Base-by-base conservation (phyloP, 92 coral and sea anemone species). In the Porites cylindrica region DNA sequence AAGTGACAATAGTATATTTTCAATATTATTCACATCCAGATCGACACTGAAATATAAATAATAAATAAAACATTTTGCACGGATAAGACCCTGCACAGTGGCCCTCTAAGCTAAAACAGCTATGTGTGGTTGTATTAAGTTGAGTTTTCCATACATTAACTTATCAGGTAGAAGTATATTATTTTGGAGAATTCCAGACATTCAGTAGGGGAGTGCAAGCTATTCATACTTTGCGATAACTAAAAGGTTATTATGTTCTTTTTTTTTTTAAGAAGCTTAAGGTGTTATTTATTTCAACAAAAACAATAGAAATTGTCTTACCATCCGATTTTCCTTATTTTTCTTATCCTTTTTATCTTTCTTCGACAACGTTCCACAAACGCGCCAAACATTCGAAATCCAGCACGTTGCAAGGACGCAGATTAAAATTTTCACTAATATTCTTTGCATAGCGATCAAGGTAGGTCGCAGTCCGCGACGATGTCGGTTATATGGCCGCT, bases 291-390 rank as follows among this genome's bases (percentile, higher is more conserved):
- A 66, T 53, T 68, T 52, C 66, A 80, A 52, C 65, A 80, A 67
- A 54, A 81, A 80, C 32, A 67, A 80, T 53, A 26, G n/a, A 8
- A 13, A 59, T 1, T 14, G 9, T 16, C 93, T 70, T 19, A 91
- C 90, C 90, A 86, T 23, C 38, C 66, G 83, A 7, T 51, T 88
- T 2, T 73, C 51, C 20, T 70, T 88, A 68, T 88, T 70, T 82
- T 92, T 90, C 85, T 84, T 92, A 75, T 78, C 79, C 66, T 93
- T 80, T 73, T 94, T 94, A 75, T 81, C 88, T 32, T 90, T 90
- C 76, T 94, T 94, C 16, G 98, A 94, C 47, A 94, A 79, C 38
- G 98, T 94, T 11, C 94, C 96, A 16, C 81, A 78, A 91, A 94
- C 98, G 91, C 78, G 98, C 13, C 53, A 58, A 2, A 81, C 17